Conservation (phyloP, 2,113 vertebrate species). For the Hemiscyllium ocellatum region DNA sequence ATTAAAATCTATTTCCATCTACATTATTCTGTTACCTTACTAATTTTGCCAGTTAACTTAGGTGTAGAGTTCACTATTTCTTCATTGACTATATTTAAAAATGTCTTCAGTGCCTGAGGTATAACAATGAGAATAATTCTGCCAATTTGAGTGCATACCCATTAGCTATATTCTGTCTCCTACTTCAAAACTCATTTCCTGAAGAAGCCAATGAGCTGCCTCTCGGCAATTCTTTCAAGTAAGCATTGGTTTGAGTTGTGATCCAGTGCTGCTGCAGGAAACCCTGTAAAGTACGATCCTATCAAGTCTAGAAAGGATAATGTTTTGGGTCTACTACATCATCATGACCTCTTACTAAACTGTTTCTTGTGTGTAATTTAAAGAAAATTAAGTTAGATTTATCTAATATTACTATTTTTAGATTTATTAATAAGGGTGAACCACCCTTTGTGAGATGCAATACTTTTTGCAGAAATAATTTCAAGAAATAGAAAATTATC, state of each 20-base stretch:
- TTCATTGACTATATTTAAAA: not conserved
- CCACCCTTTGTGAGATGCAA: not conserved
- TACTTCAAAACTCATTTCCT: not conserved
- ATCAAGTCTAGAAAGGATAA: not conserved
- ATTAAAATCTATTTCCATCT: not conserved
- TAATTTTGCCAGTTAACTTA: not conserved
- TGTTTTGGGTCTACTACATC: not conserved
- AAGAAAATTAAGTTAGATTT: not conserved
- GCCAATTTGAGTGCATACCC: not conserved
- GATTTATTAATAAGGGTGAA: not conserved
- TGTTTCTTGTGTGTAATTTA: not conserved
- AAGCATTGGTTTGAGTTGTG: not conserved
- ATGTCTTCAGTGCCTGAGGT: not conserved
- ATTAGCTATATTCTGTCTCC: not conserved
- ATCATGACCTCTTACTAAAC: not conserved
- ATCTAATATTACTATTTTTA: not conserved
- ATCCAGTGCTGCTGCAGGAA: not conserved
- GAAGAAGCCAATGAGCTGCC: not conserved
- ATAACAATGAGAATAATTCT: not conserved
- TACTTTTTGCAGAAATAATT: not conserved
- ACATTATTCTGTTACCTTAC: not conserved
- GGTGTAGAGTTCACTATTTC: not conserved
- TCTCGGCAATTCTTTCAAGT: not conserved
- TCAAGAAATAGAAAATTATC: not conserved
- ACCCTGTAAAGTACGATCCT: not conserved